Evolutionary conservation across 2,113 vertebrate genomes (phyloP).

Genomic region (Piprites chloris): DNA sequence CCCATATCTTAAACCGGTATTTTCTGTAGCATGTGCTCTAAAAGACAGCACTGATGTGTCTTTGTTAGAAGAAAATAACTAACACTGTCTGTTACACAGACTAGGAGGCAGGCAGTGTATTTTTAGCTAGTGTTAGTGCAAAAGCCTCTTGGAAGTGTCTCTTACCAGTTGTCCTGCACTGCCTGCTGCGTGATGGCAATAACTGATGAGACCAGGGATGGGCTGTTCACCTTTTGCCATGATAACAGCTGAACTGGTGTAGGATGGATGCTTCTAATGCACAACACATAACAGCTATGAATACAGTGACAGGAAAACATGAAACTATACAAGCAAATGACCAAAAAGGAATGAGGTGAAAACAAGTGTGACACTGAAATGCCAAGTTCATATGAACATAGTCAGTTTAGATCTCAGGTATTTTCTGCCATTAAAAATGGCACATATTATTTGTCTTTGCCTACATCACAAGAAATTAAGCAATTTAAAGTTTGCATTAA

Average conservation of each 20-base stretch:
- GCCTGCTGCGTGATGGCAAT: constrained; percentile 86
- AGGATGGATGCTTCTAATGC: constrained; percentile 89
- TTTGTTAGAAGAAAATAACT: constrained; percentile 46
- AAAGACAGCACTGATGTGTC: background rate
- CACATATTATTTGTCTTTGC: background rate
- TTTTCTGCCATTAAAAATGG: constrained; percentile 31
- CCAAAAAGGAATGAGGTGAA: constrained; percentile 56
- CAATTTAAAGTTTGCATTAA: background rate
- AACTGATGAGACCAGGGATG: constrained; percentile 85
- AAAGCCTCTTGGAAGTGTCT: constrained; percentile 67
- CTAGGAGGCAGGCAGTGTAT: constrained; percentile 48
- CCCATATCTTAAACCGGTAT: background rate
- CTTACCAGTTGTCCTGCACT: constrained; percentile 85
- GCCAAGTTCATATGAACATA: constrained; percentile 49
- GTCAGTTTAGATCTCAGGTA: constrained; percentile 48
- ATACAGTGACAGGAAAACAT: constrained; percentile 72
- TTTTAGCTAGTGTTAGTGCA: constrained; percentile 60
- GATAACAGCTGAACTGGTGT: constrained; percentile 86
- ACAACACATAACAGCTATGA: constrained; percentile 83
- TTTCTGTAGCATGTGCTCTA: background rate
- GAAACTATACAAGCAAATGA: constrained; percentile 71
- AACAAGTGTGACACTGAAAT: constrained; percentile 61
- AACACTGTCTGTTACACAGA: constrained; percentile 22
- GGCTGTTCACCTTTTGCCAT: constrained; percentile 90
- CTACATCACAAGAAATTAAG: background rate